Percentiles rank a stretch among this genome's conserved stretches.
phyloP scores from a whole-genome alignment of 1,140 invertebrate species.

The Lepidurus apus region DNA sequence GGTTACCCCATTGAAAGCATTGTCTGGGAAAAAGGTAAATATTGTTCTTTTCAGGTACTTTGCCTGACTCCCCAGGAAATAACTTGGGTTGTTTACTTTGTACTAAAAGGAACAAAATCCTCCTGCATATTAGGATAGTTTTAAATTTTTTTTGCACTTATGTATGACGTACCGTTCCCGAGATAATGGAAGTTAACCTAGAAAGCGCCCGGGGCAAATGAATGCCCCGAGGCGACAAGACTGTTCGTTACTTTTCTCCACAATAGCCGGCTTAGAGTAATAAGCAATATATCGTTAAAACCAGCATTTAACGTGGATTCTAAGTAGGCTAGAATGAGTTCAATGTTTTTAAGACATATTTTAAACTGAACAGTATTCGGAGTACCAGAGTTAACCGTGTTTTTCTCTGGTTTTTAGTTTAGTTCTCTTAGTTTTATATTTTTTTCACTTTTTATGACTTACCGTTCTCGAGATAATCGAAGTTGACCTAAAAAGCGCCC shows the following conservation, averaged over 20 bases:
- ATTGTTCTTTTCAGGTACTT: slow-evolving; percentile 1
- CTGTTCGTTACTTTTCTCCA: background rate
- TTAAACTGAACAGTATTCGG: too few species aligned
- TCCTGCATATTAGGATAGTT: background rate
- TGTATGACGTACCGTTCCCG: background rate
- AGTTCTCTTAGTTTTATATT: background rate
- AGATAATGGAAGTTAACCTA: background rate
- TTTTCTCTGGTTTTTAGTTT: background rate
- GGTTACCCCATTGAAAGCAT: slow-evolving; percentile 86
- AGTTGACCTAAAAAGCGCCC: background rate
- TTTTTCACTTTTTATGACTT: background rate
- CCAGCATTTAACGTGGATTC: background rate
- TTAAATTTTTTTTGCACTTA: background rate
- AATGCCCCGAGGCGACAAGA: background rate
- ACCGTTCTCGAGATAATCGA: background rate
- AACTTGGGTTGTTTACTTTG: background rate
- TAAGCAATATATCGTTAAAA: background rate
- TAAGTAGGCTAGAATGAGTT: background rate
- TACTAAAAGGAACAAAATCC: background rate
- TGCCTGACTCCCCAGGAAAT: background rate
- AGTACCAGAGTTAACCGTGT: background rate
- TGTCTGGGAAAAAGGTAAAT: slow-evolving; percentile 78
- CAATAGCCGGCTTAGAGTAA: background rate
- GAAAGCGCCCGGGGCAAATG: background rate
- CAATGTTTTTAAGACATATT: too few species aligned